Evolutionary conservation across 2,113 vertebrate genomes (phyloP).

Genomic region (Dasyornis broadbenti): DNA sequence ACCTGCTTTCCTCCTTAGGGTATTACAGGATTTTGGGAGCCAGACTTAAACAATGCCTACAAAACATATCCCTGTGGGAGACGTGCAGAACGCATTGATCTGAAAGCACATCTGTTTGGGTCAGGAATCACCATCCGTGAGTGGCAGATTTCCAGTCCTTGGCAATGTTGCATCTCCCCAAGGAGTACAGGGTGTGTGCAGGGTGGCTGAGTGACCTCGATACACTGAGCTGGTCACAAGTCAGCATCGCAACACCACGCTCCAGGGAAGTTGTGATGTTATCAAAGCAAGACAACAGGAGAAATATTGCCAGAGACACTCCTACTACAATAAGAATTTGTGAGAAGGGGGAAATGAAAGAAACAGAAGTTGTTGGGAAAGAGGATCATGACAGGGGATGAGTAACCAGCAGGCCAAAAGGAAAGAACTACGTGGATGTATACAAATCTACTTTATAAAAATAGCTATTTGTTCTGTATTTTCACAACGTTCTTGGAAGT

Average conservation of each 20-base stretch:
- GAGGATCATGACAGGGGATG: background rate
- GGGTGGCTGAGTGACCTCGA: slow-evolving; percentile 1
- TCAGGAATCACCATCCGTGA: background rate
- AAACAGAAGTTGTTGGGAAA: background rate
- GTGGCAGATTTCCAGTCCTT: background rate
- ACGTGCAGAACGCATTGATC: background rate
- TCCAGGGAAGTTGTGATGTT: background rate
- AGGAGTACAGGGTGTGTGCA: background rate
- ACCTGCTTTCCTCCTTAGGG: background rate
- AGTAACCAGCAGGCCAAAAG: background rate
- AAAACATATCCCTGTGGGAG: background rate
- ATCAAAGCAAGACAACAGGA: background rate
- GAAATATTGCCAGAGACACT: background rate
- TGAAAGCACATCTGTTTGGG: background rate
- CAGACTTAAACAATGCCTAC: background rate
- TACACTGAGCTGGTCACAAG: background rate
- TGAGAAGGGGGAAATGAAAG: background rate
- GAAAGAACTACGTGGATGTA: background rate
- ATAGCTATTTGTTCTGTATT: background rate
- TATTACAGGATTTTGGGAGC: background rate
- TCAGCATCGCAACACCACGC: background rate
- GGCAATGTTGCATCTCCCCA: background rate
- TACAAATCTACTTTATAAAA: background rate
- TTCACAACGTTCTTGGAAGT: background rate
- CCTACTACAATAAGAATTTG: background rate